Evolutionary conservation across 2,888 invertebrate species (phyloP), one percentile per base, ranked within the genome.

Genomic region (Xylophagus ater): DNA sequence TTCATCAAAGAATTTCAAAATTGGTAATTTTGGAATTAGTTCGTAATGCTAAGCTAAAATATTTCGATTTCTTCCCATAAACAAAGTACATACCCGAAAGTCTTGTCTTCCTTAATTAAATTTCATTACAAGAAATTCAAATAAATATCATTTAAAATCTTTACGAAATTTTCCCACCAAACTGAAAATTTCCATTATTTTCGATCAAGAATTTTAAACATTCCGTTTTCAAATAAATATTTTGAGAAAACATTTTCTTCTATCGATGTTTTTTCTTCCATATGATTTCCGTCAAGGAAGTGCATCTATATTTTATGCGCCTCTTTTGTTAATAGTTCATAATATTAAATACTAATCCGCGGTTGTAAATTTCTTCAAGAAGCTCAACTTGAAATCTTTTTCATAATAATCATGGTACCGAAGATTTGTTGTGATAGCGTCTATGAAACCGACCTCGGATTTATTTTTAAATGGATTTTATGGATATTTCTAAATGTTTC

Each of bases 391-490:
- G 21, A n/a, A n/a, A n/a, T n/a, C 13, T 34, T 24, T 14, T 33
- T 4, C 12, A 8, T 2, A 14, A 6, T 4, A n/a, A 23, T 13
- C 21, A 30, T 6, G 3, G 21, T 8, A 13, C 33, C 19, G 32
- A 28, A 34, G 37, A 43, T 43, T 41, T 41, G 40, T 43, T 36
- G 34, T 18, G 31, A 37, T 31, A 26, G 12, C 26, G 23, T 34
- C 37, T 37, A 34, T 34, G 34, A 32, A 25, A 36, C 40, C 26
- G 34, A 37, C 29, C 20, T 23, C 23, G 14, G 37, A 40, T 43
- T 43, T 43, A 43, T 43, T 43, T 43, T 43, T 41, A 43, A 41
- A 43, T 41, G 43, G 41, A 41, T 43, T 38, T 30, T 30, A 34
- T 13, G 29, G 34, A 29, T 41, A 18, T 34, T 35, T 25, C 33